Conservation (phyloP, 2,797 vertebrate genomes). For the Hipposideros larvatus region DNA sequence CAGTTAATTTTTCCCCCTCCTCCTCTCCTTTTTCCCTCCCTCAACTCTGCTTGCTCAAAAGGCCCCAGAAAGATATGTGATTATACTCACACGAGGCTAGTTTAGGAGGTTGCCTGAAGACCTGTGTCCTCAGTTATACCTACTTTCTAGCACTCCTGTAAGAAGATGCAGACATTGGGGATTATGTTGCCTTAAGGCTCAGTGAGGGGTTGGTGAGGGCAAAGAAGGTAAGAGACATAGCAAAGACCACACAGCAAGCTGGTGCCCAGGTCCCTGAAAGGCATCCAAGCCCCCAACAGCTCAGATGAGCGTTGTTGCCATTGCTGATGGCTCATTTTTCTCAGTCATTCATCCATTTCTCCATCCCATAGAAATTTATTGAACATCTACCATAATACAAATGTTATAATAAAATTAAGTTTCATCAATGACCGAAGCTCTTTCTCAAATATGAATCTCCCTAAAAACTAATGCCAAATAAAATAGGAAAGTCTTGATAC, state of each 20-base stretch:
- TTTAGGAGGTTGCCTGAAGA: background rate
- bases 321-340: background rate
- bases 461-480: background rate
- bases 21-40: background rate
- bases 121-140: background rate
- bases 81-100: background rate
- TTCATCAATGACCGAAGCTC: background rate
- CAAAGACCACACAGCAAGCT: conserved; percentile 49
- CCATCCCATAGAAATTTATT: background rate
- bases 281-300: background rate
- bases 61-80: background rate
- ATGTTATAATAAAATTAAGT: background rate
- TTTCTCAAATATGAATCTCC: background rate
- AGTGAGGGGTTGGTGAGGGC: background rate
- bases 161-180: background rate
- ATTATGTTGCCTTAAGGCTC: background rate
- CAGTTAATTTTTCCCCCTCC: conserved; percentile 17
- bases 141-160: background rate
- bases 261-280: background rate
- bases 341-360: background rate
- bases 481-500: background rate
- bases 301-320: background rate
- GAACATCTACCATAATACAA: background rate
- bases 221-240: background rate
- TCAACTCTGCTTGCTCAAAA: background rate